phyloP scores from a whole-genome alignment of 2,113 vertebrate species.

The Gnathonemus longibarbis region DNA sequence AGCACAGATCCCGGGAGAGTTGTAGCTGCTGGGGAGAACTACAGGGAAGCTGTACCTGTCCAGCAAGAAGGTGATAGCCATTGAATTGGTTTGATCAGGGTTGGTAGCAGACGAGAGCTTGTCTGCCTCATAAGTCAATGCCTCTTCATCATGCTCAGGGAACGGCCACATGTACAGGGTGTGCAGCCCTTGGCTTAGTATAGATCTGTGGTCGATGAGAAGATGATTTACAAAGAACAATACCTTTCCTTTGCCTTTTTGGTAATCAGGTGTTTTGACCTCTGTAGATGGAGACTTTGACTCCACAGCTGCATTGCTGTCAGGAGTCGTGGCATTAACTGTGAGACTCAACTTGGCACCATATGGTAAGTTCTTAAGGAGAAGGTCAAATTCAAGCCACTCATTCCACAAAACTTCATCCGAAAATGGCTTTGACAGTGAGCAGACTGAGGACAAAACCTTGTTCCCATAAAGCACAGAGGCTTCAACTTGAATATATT shows the following conservation, averaged over 20 bases:
- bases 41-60: slow-evolving; percentile 64
- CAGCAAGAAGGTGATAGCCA: slow-evolving; percentile 62
- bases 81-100: slow-evolving; percentile 52
- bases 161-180: slow-evolving; percentile 66
- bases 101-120: slow-evolving; percentile 64
- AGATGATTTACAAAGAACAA: slow-evolving; percentile 68
- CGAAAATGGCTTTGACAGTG: slow-evolving; percentile 44
- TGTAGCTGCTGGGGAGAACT: slow-evolving; percentile 50
- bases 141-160: slow-evolving; percentile 47
- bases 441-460: slow-evolving; percentile 52
- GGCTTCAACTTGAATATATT: slow-evolving; percentile 51
- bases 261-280: slow-evolving; percentile 33
- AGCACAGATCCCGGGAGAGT: background rate
- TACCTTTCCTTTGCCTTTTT: slow-evolving; percentile 49
- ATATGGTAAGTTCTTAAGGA: slow-evolving; percentile 57
- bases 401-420: slow-evolving; percentile 67
- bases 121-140: slow-evolving; percentile 58
- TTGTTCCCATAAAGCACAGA: slow-evolving; percentile 59
- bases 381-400: slow-evolving; percentile 64
- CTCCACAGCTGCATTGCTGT: slow-evolving; percentile 34
- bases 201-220: slow-evolving; percentile 65
- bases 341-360: slow-evolving; percentile 61
- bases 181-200: slow-evolving; percentile 58
- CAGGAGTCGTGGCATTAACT: slow-evolving; percentile 41
- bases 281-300: slow-evolving; percentile 19